Base-by-base conservation (phyloP, 2,797 vertebrate species). In the Microcaecilia unicolor region DNA sequence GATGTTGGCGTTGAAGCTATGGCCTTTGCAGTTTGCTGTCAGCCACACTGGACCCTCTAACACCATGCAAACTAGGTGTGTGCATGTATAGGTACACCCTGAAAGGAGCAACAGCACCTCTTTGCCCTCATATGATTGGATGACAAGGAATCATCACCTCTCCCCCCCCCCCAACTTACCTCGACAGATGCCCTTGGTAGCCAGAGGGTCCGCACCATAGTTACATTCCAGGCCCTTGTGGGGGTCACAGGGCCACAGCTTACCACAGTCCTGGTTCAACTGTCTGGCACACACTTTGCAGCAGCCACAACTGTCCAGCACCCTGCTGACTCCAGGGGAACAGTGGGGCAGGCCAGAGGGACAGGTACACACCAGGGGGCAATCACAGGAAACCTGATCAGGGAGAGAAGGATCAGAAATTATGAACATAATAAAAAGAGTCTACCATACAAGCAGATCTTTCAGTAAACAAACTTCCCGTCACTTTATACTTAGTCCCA, bases 211-310 rank as follows among this genome's bases (percentile, higher is more conserved):
- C 1, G 86, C 86, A 48, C 86, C 85, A 4, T 83, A 85, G 67
- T 88, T 87, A 53, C 86, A 89, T 63, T 87, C 80, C 41, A 89
- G 72, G 19, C 85, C 85, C 47, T 80, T 86, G 29, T 86, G 83
- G 53, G 84, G 80, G 55, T 88, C 86, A 4, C 87, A 90, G 10
- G 84, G 87, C 3, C 44, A 65, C 4, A 48, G 55, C 12, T 66
- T 59, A 5, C 74, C 54, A 31, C 87, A 90, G 36, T 86, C 81
- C 41, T 88, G 76, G 38, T 87, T 85, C 25, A 89, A 81, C 53
- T 88, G 87, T 43, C 28, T 29, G 55, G 85, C 81, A 23, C 84
- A 90, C 26, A 87, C 80, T 34, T 75, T 85, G 60, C 84, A 88
- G 70, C 86, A 90, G 2, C 84, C 78, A 9, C 87, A 90, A 33